Base-by-base conservation (phyloP, 2,888 invertebrate species). In the Coleophora flavipennella region DNA sequence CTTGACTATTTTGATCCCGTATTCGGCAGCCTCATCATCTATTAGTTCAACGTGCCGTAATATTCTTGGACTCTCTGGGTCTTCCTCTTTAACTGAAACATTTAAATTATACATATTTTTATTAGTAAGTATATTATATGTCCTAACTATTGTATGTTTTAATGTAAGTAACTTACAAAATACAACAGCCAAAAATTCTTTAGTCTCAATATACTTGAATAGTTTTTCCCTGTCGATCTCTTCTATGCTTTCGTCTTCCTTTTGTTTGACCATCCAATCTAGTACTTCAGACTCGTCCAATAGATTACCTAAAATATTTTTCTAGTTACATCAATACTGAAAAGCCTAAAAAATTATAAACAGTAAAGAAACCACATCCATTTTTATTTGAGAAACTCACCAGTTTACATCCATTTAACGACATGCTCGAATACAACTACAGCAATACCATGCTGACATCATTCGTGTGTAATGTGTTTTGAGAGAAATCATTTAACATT, bases 201-300 rank as follows among this genome's bases (percentile, higher is more conserved):
- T 94, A 27, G 91, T 92, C 61, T 92, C 93, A 55, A 96, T 95
- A 73, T 94, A 93, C 61, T 93, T 92, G 66, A 89, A 89, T 32
- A 96, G 84, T 57, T 89, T 88, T 36, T 94, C 93, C 57, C 96
- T 88, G 60, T 93, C 91, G 47, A 96, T 94, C 69, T 94, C 93
- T 69, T 95, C 94, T 53, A 96, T 95, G 63, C 94, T 95, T 68
- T 93, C 93, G 67, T 96, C 96, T 69, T 92, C 92, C 67, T 95
- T 94, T 71, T 96, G 96, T 68, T 92, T 91, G 43, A 93, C 87
- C 89, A 96, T 94, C 96, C 96, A 96, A 56, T 93, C 91, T 53
- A 96, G 86, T 6, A 96, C 95, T 67, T 92, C 91, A 35, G 86
- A 87, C 73, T 95, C 94, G 61, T 95, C 92, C 67, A 80, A 67